These are phyloP conservation scores for Sphecodes monilicornis DNA, from an alignment of 2,888 invertebrate species.

Conservation along the genomic window DNA sequence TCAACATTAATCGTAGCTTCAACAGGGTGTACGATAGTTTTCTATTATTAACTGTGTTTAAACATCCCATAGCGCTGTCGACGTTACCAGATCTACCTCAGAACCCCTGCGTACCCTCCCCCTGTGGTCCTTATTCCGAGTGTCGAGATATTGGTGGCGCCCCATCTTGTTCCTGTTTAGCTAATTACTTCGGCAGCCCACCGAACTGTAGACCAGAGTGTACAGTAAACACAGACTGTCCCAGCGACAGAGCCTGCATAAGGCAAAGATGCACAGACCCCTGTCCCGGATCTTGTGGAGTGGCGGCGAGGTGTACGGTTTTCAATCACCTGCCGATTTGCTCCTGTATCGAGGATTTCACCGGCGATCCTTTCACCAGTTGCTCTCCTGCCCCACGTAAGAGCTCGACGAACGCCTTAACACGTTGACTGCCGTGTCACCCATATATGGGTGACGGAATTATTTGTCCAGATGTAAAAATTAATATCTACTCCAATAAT, in stretches of 20 bases:
- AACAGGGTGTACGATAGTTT: not conserved
- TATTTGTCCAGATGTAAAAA: too few species aligned
- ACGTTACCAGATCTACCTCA: conserved; percentile 48
- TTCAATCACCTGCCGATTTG: conserved; percentile 85
- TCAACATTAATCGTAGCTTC: not conserved
- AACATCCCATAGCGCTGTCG: conserved; percentile 16
- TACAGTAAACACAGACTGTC: conserved; percentile 91
- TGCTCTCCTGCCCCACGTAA: conserved; percentile 74
- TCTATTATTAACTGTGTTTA: not conserved
- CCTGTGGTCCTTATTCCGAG: conserved; percentile 91
- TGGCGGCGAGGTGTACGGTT: conserved; percentile 85
- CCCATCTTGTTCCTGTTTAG: conserved; percentile 91
- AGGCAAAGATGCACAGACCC: conserved; percentile 89
- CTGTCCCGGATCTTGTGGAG: conserved; percentile 87
- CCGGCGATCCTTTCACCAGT: conserved; percentile 85
- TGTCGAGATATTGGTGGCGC: conserved; percentile 89
- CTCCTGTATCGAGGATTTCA: conserved; percentile 84
- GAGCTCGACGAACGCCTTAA: not conserved
- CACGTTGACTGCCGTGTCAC: too few species aligned
- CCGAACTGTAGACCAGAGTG: conserved; percentile 93
- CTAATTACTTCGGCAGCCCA: conserved; percentile 90
- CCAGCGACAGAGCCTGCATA: conserved; percentile 89
- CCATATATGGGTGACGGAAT: too few species aligned
- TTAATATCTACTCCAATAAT: too few species aligned
- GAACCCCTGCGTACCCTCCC: conserved; percentile 85